Evolutionary conservation across 1,140 invertebrate genomes (phyloP).

Genomic region (Anastatus disparis): DNA sequence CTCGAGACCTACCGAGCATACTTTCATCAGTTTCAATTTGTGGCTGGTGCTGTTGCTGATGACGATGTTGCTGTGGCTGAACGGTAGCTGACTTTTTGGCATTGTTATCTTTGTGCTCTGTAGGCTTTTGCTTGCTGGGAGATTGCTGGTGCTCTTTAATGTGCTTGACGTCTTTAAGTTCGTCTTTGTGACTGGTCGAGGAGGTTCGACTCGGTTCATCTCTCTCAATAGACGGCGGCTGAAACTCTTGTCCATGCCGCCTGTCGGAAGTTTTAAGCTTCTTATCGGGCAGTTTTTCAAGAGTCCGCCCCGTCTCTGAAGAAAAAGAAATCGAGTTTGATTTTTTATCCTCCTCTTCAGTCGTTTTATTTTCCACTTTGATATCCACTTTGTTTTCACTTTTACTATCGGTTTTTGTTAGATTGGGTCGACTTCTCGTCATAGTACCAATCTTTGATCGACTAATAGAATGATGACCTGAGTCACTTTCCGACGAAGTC

Average conservation of each 20-base stretch:
- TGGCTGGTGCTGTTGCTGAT: slow-evolving; percentile 68
- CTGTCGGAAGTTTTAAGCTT: slow-evolving; percentile 88
- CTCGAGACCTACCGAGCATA: slow-evolving; percentile 64
- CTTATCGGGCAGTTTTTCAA: slow-evolving; percentile 80
- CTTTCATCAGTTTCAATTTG: slow-evolving; percentile 66
- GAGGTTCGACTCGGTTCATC: slow-evolving; percentile 74
- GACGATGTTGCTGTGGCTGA: slow-evolving; percentile 57
- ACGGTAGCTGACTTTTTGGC: slow-evolving; percentile 45
- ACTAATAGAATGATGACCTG: slow-evolving; percentile 37
- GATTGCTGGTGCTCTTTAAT: slow-evolving; percentile 49
- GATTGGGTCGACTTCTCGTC: slow-evolving; percentile 27
- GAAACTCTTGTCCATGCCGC: slow-evolving; percentile 78
- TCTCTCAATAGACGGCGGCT: slow-evolving; percentile 78
- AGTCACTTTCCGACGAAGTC: slow-evolving; percentile 61
- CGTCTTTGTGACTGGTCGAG: slow-evolving; percentile 57
- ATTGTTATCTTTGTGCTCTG: slow-evolving; percentile 27
- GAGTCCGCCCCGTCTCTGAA: slow-evolving; percentile 66
- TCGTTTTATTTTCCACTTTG: slow-evolving; percentile 38
- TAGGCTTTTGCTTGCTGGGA: slow-evolving; percentile 14
- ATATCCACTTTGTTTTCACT: slow-evolving; percentile 27
- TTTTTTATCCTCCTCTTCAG: slow-evolving; percentile 6
- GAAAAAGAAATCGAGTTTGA: slow-evolving; percentile 26
- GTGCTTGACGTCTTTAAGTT: slow-evolving; percentile 41
- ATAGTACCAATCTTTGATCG: slow-evolving; percentile 41
- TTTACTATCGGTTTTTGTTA: slow-evolving; percentile 26